Conservation (phyloP, 1,140 invertebrate genomes). For the Aradophagus sp. region DNA sequence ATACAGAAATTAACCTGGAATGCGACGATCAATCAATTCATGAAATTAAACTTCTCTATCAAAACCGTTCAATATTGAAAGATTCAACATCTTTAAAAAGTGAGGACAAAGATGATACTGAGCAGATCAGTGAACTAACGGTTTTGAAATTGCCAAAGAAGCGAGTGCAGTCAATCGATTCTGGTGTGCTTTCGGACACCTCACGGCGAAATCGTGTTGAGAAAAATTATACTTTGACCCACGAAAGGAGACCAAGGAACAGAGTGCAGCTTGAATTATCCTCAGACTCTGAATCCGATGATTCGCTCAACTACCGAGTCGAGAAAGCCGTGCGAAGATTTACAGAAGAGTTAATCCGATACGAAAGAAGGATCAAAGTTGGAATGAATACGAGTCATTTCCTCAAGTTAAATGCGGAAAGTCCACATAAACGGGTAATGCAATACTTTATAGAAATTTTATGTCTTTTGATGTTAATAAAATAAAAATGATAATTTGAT, state of each 20-base stretch:
- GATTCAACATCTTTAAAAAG: neutral
- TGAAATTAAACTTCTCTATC: conserved; percentile 5
- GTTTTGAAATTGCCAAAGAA: conserved; percentile 15
- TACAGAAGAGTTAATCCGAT: conserved; percentile 66
- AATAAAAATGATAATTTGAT: too few species aligned
- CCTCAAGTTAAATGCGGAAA: conserved; percentile 1
- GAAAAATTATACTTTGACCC: conserved; percentile 23
- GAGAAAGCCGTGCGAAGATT: conserved; percentile 62
- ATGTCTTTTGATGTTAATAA: neutral
- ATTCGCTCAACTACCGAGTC: conserved; percentile 56
- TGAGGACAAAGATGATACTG: neutral
- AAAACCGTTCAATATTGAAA: neutral
- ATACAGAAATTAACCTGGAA: neutral
- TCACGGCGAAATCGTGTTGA: conserved; percentile 8
- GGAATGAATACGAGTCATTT: conserved; percentile 40
- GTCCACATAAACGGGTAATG: conserved; percentile 16
- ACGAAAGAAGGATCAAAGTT: conserved; percentile 59
- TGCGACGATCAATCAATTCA: neutral
- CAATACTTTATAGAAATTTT: conserved; percentile 4
- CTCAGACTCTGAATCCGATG: conserved; percentile 53
- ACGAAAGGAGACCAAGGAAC: conserved; percentile 25
- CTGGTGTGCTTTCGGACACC: conserved; percentile 60
- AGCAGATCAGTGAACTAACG: conserved; percentile 1
- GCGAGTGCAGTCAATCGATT: conserved; percentile 61
- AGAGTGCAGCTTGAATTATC: conserved; percentile 10